A percentile compares a stretch with the other conserved stretches of the same genome.
Evolutionary conservation across 2,797 vertebrate species (phyloP).

Genomic region (Melanotaenia boesemani): DNA sequence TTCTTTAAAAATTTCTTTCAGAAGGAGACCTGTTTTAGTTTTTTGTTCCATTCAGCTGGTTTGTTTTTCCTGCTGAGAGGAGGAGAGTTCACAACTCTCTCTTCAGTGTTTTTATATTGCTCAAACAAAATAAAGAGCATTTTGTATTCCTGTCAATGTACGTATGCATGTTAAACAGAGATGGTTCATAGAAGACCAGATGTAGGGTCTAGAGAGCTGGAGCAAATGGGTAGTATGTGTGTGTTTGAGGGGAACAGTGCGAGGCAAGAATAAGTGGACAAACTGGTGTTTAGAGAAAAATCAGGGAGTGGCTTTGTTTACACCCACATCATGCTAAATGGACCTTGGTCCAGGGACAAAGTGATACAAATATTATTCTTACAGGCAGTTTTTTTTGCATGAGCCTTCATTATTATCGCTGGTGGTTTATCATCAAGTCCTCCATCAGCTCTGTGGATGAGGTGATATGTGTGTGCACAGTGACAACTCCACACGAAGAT

Average conservation of each 20-base stretch:
- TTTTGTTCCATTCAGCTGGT: constrained; percentile 38
- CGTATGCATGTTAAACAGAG: constrained; percentile 43
- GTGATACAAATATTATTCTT: constrained; percentile 57
- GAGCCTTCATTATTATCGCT: not conserved
- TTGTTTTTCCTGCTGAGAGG: constrained; percentile 51
- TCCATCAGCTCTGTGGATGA: not conserved
- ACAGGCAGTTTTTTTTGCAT: not conserved
- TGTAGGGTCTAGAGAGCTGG: constrained; percentile 62
- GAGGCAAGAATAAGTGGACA: constrained; percentile 46
- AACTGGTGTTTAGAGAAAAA: constrained; percentile 72
- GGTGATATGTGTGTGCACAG: constrained; percentile 36
- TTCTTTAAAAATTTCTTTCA: constrained; percentile 16
- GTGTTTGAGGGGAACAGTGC: constrained; percentile 48
- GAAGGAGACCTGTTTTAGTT: constrained; percentile 35
- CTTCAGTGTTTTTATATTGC: constrained; percentile 40
- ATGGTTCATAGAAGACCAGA: constrained; percentile 69
- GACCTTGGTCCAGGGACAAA: constrained; percentile 47
- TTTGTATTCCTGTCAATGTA: constrained; percentile 25
- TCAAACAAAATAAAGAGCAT: constrained; percentile 17
- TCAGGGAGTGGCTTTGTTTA: constrained; percentile 62
- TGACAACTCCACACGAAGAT: not conserved
- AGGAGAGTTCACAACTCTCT: constrained; percentile 43
- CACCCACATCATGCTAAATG: constrained; percentile 51
- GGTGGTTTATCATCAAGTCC: not conserved
- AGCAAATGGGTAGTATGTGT: constrained; percentile 69